phyloP scores from a whole-genome alignment of 2,797 vertebrate genomes.

The Forpus xanthops region DNA sequence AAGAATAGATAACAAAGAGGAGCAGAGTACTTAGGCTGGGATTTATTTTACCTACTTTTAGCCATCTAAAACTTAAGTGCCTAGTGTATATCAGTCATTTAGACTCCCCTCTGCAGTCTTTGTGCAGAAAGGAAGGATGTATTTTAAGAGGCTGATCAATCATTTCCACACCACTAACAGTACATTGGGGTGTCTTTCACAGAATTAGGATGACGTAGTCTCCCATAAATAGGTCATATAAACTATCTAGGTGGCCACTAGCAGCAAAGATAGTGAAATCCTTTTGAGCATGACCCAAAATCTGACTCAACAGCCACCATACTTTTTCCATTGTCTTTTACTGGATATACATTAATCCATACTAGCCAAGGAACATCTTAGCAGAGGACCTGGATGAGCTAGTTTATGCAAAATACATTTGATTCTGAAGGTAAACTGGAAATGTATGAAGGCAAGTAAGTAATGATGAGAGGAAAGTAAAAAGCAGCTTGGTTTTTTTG shows the following conservation, averaged over 20 bases:
- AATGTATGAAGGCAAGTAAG: not conserved
- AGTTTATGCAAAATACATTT: not conserved
- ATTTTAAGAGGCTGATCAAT: not conserved
- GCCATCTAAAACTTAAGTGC: not conserved
- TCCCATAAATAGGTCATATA: not conserved
- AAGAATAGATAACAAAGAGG: not conserved
- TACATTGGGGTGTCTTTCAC: not conserved
- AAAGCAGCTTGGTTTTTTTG: not conserved
- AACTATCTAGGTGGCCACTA: not conserved
- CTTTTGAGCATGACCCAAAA: not conserved
- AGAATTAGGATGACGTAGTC: not conserved
- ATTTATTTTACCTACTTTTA: not conserved
- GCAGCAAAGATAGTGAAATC: not conserved
- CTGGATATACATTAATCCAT: not conserved
- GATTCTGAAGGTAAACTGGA: not conserved
- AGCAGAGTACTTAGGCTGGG: not conserved
- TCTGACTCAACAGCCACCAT: not conserved
- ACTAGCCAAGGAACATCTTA: not conserved
- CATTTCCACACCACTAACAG: not conserved
- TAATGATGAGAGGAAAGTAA: not conserved
- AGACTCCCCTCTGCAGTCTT: not conserved
- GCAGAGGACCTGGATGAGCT: not conserved
- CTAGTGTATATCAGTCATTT: not conserved
- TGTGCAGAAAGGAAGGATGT: not conserved
- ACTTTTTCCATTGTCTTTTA: not conserved